Base-by-base conservation (phyloP, 2,797 vertebrate genomes). In the Coccyzus lansbergi region DNA sequence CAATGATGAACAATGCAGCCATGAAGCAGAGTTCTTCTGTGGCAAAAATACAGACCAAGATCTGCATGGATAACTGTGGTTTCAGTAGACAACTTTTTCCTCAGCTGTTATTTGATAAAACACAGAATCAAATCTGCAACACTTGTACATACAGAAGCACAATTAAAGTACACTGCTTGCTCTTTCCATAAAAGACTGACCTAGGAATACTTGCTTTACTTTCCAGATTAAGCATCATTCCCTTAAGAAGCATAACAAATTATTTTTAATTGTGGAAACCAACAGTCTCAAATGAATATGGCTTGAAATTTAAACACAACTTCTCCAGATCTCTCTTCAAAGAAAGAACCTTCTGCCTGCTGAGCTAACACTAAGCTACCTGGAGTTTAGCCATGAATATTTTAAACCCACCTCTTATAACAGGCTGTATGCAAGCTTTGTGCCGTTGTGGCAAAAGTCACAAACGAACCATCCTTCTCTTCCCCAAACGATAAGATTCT, bases 341-440 rank as follows among this genome's bases (percentile, higher is more conserved):
- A 94, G 83, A 76, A 90, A 93, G 77, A 94, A 62, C 68, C 67
- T 92, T 91, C 91, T 93, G 88, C 92, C 80, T 95, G 94, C 86
- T 92, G 94, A 97, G 87, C 90, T 94, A 96, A 93, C 91, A 85
- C 86, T 86, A 83, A 88, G 89, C 81, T 97, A 93, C 94, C 94
- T 96, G 92, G 93, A 95, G 91, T 93, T 92, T 68, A 83, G 60
- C 85, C 94, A 97, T 96, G 94, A 96, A 95, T 96, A 96, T 95
- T 96, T 94, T 92, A 91, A 96, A 91, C 20, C 49, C 53, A 87
- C 86, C 90, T 82, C 91, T 78, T n/a, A n/a, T n/a, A 89, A 88
- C 89, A 93, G 76, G 83, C 86, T n/a, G n/a, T n/a, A n/a, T 97
- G 71, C 21, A 38, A 92, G 86, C 83, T 77, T 49, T 81, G 67